Percentiles rank a stretch among this genome's conserved stretches.
phyloP scores from a whole-genome alignment of 2,888 invertebrate genomes.

The Erynnis tages region DNA sequence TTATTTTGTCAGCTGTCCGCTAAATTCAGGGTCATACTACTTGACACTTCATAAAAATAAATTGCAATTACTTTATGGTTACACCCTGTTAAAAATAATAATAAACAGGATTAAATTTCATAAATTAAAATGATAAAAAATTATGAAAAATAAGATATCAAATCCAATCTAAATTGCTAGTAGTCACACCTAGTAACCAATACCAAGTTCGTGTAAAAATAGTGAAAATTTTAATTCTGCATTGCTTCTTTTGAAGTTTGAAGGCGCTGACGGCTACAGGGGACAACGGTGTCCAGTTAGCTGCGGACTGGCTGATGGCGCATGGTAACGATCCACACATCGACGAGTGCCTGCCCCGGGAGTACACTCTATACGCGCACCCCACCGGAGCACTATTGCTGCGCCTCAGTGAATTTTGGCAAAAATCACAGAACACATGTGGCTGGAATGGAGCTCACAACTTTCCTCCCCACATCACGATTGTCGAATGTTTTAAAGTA shows the following conservation, averaged over 20 bases:
- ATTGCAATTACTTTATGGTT: too few species aligned
- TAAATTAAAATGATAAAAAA: too few species aligned
- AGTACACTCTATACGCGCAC: slow-evolving; percentile 93
- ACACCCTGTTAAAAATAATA: too few species aligned
- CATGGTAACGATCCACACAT: slow-evolving; percentile 93
- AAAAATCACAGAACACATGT: slow-evolving; percentile 86
- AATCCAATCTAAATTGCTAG: too few species aligned
- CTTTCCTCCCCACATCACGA: slow-evolving; percentile 93
- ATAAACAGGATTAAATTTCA: too few species aligned
- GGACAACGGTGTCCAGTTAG: slow-evolving; percentile 92
- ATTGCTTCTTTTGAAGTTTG: slow-evolving; percentile 80
- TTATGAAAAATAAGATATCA: too few species aligned
- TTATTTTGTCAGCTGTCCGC: too few species aligned
- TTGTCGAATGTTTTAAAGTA: slow-evolving; percentile 94
- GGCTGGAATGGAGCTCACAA: slow-evolving; percentile 96
- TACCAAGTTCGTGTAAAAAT: too few species aligned
- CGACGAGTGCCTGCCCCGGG: slow-evolving; percentile 88
- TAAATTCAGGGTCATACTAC: too few species aligned
- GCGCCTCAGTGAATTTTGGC: slow-evolving; percentile 89
- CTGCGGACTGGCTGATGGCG: slow-evolving; percentile 94
- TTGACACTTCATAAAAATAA: too few species aligned
- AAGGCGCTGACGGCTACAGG: slow-evolving; percentile 96
- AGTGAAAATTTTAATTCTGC: too few species aligned
- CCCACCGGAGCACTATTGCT: slow-evolving; percentile 89
- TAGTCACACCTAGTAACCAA: too few species aligned